These are phyloP conservation scores for human (Homo sapiens) DNA, from an alignment of 2,113 vertebrate species.

Conservation along the genomic window DNA sequence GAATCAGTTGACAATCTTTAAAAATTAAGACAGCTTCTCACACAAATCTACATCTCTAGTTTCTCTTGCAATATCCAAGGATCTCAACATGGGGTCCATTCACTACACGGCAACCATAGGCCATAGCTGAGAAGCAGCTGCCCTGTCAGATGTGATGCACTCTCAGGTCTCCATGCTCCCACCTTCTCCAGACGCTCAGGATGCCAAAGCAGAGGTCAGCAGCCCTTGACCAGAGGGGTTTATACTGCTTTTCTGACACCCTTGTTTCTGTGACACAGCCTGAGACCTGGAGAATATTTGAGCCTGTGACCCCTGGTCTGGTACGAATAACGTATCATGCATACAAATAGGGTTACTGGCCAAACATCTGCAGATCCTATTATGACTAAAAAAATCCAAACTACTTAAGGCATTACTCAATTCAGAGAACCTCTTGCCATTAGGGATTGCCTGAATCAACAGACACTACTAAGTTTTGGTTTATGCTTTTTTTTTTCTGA, in stretches of 20 bases:
- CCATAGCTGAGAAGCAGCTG: neutral
- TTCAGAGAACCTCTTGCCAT: neutral
- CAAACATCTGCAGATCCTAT: neutral
- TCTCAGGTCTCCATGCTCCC: neutral
- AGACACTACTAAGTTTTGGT: neutral
- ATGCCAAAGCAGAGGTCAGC: neutral
- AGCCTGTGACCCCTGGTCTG: neutral
- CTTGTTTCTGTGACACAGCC: neutral
- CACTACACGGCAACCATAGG: neutral
- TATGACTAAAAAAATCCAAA: neutral
- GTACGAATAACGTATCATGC: neutral
- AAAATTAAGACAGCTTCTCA: neutral
- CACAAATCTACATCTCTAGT: neutral
- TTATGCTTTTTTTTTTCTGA: no score
- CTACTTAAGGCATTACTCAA: neutral
- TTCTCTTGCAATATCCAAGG: neutral
- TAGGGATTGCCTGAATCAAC: neutral
- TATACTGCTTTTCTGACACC: neutral
- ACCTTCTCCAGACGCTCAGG: neutral
- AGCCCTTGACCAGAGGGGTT: neutral
- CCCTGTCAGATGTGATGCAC: accelerated
- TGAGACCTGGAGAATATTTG: neutral
- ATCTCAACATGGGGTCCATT: accelerated
- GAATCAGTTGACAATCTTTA: neutral
- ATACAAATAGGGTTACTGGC: neutral